These are phyloP conservation scores for Cecidostiba fungosa DNA, from an alignment of 2,888 invertebrate species.

Conservation along the genomic window DNA sequence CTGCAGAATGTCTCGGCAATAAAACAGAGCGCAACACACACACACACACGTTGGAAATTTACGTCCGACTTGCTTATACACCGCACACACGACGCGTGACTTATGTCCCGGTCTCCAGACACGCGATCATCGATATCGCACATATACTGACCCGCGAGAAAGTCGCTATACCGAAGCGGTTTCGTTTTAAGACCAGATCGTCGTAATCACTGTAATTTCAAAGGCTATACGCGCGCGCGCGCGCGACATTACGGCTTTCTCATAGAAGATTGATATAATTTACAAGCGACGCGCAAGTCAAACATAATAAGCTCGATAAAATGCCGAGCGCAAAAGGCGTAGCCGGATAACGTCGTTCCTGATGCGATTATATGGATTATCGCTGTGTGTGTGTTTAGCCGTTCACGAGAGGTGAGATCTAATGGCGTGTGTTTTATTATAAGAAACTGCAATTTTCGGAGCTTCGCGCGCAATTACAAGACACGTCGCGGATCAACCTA, in stretches of 20 bases:
- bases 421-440: neutral
- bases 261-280: constrained; percentile 16
- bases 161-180: constrained; percentile 25
- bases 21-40: neutral
- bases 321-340: neutral
- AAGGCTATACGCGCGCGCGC: neutral
- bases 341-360: constrained; percentile 39
- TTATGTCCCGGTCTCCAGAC: constrained; percentile 12
- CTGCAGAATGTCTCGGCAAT: neutral
- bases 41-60: neutral
- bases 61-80: constrained; percentile 1
- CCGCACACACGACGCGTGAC: constrained; percentile 10
- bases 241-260: constrained; percentile 14
- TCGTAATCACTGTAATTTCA: constrained; percentile 54
- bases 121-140: constrained; percentile 2
- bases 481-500: neutral
- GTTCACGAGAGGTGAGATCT: neutral
- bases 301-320: constrained; percentile 11
- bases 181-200: constrained; percentile 54
- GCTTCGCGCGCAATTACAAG: neutral
- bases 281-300: neutral
- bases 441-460: too few relatives aligned
- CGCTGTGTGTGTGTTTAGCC: neutral
- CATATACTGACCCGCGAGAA: constrained; percentile 27
- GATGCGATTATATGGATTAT: neutral